A percentile compares a stretch with the other conserved stretches of the same genome.
Evolutionary conservation across 1,140 invertebrate genomes (phyloP).

Genomic region (Camponotus pennsylvanicus): DNA sequence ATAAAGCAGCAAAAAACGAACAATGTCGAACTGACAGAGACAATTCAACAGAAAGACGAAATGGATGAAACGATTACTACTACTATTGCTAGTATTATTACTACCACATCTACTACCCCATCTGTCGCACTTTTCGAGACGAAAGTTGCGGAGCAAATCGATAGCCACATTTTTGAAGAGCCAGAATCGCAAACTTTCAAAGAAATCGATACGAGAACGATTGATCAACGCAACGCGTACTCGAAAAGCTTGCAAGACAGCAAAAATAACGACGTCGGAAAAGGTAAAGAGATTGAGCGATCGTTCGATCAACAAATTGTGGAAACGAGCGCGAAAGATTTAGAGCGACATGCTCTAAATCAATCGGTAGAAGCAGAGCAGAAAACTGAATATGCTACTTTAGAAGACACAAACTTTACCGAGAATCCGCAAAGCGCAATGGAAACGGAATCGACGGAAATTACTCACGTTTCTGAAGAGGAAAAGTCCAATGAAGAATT

Average conservation of each 20-base stretch:
- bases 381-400: background rate
- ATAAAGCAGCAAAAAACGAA: conserved; percentile 38
- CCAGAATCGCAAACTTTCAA: conserved; percentile 69
- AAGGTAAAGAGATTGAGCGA: conserved; percentile 4
- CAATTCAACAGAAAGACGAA: background rate
- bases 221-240: background rate
- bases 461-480: conserved; percentile 22
- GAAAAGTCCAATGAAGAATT: conserved; percentile 5
- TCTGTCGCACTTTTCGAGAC: background rate
- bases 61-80: background rate
- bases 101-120: background rate
- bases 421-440: conserved; percentile 8
- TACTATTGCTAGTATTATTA: background rate
- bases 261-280: conserved; percentile 12
- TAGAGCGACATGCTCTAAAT: background rate
- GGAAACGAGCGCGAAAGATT: conserved; percentile 23
- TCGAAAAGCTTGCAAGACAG: conserved; percentile 25
- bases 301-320: conserved; percentile 14
- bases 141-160: conserved; percentile 22
- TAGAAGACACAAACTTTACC: background rate
- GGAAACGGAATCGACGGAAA: conserved; percentile 48
- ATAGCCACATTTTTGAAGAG: conserved; percentile 61
- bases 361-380: background rate
- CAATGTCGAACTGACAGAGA: background rate
- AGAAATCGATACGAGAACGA: conserved; percentile 67